Conservation (phyloP, 2,797 vertebrate genomes). For the Xerus rutilus region DNA sequence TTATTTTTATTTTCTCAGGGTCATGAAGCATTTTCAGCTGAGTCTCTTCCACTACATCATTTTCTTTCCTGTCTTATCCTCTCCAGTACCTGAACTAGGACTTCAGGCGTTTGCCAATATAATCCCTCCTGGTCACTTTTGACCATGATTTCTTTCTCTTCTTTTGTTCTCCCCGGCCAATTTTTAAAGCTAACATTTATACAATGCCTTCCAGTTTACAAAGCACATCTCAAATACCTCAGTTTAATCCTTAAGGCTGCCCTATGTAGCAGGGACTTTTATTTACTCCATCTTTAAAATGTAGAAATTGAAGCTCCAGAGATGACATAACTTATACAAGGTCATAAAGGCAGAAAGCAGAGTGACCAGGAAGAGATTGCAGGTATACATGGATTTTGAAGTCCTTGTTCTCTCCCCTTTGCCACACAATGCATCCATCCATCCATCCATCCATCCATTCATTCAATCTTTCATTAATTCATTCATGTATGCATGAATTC, state of each 20-base stretch:
- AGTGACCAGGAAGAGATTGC: background rate
- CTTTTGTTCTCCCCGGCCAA: background rate
- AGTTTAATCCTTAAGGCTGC: background rate
- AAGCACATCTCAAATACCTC: slow-evolving; percentile 16
- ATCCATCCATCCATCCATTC: background rate
- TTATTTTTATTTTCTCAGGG: background rate
- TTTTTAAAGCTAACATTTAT: slow-evolving; percentile 30
- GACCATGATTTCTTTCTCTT: background rate
- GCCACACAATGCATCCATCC: background rate
- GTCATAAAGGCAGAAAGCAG: background rate
- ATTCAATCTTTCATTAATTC: background rate
- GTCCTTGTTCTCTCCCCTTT: background rate
- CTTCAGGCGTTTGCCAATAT: background rate
- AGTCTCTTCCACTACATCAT: background rate
- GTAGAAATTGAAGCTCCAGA: slow-evolving; percentile 10
- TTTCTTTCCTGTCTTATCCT: background rate
- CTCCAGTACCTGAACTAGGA: background rate
- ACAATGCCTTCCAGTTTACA: slow-evolving; percentile 35
- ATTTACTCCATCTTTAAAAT: slow-evolving; percentile 7
- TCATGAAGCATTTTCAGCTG: background rate
- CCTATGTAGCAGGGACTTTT: background rate
- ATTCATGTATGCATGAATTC: background rate
- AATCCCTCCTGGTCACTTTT: background rate
- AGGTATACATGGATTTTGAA: background rate
- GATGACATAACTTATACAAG: background rate